These are phyloP conservation scores for Panagrolaimus sp. DNA, from an alignment of 1,140 invertebrate species.

Conservation along the genomic window DNA sequence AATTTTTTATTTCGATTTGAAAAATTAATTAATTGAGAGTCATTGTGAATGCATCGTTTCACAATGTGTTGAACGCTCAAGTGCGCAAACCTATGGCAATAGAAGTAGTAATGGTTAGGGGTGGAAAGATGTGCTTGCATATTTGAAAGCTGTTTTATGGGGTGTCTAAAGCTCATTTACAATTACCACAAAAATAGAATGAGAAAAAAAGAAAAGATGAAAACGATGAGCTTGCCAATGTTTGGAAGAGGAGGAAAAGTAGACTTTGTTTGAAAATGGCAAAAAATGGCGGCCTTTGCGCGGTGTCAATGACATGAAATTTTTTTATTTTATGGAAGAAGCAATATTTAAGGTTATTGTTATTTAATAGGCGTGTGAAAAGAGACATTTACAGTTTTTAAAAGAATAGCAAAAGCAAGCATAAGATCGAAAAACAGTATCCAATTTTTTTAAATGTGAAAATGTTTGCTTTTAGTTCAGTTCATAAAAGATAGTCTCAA, in stretches of 20 bases:
- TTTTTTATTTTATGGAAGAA: no score
- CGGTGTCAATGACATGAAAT: no score
- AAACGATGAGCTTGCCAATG: no score
- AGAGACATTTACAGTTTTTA: no score
- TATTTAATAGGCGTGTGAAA: no score
- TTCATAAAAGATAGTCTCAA: background rate
- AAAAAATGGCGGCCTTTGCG: no score
- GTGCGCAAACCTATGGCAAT: background rate
- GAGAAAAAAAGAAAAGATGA: background rate
- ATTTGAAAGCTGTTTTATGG: background rate
- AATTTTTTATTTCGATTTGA: background rate
- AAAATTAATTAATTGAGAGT: constrained; percentile 17
- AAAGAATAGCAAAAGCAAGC: no score
- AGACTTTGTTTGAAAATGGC: no score
- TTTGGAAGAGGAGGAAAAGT: no score
- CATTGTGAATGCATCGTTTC: constrained; percentile 15
- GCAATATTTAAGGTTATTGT: no score
- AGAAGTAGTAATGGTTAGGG: constrained; percentile 1
- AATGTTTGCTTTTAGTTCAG: background rate
- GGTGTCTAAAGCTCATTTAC: constrained; percentile 7
- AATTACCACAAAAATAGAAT: background rate
- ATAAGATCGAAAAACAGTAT: background rate
- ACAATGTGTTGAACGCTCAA: no score
- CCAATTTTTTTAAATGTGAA: background rate
- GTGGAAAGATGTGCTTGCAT: background rate